Base-by-base conservation (phyloP, 2,888 invertebrate genomes). In the Himalopsyche kuldschensis region DNA sequence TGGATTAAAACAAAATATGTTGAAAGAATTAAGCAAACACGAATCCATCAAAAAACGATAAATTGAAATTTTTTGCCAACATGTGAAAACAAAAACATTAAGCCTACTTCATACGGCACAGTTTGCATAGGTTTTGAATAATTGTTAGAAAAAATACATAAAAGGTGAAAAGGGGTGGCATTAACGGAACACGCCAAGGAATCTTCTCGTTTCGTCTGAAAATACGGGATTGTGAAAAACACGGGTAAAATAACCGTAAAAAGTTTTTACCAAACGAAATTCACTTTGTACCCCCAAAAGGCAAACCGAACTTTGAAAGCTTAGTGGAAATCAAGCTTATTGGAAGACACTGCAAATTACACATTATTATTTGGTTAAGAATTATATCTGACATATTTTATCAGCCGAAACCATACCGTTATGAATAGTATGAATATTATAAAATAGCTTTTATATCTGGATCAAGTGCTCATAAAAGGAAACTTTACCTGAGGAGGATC, bases 201-300 rank as follows among this genome's bases (percentile, higher is more conserved):
- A 80, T 46, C 63, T 80, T 32, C 55, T 20, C 55, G 15, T 35
- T 69, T 41, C 20, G 32, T 69, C 69, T 31, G 31, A 79, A 78
- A 35, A 48, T 78, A 78, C 78, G 78, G 48, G 31, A 79, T 55
- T 41, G 69, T 63, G 69, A 80, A 80, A 80, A 80, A 32, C 79
- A 31, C 48, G 20, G 79, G 30, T 47, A 55, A 17, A 32, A 41
- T 24, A 55, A 35, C 80, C 41, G 69, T 69, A 48, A 80, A 80
- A 80, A 80, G 32, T 80, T 80, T 80, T 80, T 41, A 15, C 30
- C 80, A 80, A 80, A 80, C 80, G 80, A 69, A 80, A 47, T 48
- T 79, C 47, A 69, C 80, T 80, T 80, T 80, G 80, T 69, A 69
- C 20, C n/a, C 27, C 35, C 69, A 20, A 69, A 69, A 80, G 80